Percentiles rank a stretch among this genome's conserved stretches.
phyloP scores from a whole-genome alignment of 2,113 vertebrate species.

The Aplodontia rufa region DNA sequence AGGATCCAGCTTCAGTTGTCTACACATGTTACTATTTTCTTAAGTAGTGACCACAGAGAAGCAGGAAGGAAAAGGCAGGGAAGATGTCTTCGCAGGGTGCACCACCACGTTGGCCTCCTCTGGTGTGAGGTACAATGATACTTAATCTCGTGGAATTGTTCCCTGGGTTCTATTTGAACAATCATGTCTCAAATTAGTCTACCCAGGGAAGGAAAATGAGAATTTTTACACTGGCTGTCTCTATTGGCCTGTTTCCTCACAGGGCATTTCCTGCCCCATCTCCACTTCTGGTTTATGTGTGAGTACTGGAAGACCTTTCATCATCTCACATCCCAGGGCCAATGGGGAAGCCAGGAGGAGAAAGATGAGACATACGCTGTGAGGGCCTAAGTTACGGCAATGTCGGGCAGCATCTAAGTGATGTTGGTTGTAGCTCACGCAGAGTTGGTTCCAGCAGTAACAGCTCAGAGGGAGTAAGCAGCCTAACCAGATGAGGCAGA shows the following conservation, averaged over 20 bases:
- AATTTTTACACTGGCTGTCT: not conserved
- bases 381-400: not conserved
- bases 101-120: not conserved
- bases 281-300: not conserved
- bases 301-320: not conserved
- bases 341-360: not conserved
- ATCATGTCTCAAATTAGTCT: not conserved
- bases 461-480: not conserved
- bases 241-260: not conserved
- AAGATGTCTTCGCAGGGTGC: not conserved
- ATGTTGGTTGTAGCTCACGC: not conserved
- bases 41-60: not conserved
- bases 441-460: not conserved
- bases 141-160: not conserved
- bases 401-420: not conserved
- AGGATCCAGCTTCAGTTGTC: no score
- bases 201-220: not conserved
- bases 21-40: not conserved
- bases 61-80: not conserved
- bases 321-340: not conserved
- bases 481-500: not conserved
- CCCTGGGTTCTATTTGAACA: not conserved
- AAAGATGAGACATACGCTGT: not conserved
- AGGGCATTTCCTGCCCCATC: not conserved
- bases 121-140: not conserved